A percentile compares a stretch with the other conserved stretches of the same genome.
Conservation (phyloP, 1,140 invertebrate genomes). For the Pseudomyrmex concolor region DNA sequence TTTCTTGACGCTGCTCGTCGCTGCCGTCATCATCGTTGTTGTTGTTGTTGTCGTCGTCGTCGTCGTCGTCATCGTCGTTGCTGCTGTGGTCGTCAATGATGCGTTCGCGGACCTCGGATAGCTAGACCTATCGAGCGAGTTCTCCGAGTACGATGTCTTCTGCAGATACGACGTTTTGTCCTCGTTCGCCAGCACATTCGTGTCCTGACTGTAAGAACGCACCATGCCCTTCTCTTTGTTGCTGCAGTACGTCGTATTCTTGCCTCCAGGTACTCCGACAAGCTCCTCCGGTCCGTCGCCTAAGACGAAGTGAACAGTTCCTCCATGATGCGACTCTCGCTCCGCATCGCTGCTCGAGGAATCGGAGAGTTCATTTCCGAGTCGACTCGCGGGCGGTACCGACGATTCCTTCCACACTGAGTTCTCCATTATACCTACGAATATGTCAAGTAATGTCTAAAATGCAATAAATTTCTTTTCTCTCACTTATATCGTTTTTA, state of each 20-base stretch:
- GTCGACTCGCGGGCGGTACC: conserved; percentile 72
- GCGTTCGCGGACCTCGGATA: neutral
- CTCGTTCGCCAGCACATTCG: conserved; percentile 77
- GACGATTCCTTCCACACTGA: conserved; percentile 83
- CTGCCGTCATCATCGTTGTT: conserved; percentile 35
- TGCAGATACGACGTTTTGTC: conserved; percentile 77
- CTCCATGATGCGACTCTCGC: conserved; percentile 80
- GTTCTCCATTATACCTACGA: conserved; percentile 79
- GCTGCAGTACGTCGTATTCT: neutral
- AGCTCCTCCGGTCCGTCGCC: conserved; percentile 74
- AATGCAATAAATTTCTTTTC: conserved; percentile 22
- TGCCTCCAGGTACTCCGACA: conserved; percentile 5
- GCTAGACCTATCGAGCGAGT: conserved; percentile 79
- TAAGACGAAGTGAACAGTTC: conserved; percentile 78
- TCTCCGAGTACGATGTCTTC: conserved; percentile 84
- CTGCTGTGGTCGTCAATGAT: neutral
- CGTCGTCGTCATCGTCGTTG: conserved; percentile 31
- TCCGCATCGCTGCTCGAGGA: conserved; percentile 83
- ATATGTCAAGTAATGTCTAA: conserved; percentile 66
- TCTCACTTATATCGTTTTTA: neutral
- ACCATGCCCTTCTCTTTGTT: conserved; percentile 61
- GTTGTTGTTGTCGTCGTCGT: conserved; percentile 33
- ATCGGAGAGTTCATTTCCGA: conserved; percentile 67
- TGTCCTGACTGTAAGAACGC: conserved; percentile 82
- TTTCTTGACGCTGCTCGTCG: conserved; percentile 64